Conservation (phyloP, 2,113 vertebrate species). For the Semnornis frantzii region DNA sequence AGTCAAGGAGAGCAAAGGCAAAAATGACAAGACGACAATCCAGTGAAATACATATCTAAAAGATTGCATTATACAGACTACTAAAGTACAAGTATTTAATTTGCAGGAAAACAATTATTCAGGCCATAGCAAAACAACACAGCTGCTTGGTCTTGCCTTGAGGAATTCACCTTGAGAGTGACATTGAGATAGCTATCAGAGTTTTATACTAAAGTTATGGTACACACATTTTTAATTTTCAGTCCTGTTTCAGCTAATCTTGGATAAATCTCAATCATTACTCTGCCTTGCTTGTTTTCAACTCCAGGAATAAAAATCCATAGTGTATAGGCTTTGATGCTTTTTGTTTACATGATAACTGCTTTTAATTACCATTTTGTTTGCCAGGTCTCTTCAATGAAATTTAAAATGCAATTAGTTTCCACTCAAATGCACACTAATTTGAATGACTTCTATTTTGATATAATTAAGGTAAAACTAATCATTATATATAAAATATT, state of each 20-base stretch:
- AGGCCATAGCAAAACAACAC: background rate
- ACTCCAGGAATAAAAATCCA: constrained; percentile 2
- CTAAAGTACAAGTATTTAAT: background rate
- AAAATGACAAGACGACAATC: background rate
- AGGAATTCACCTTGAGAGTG: background rate
- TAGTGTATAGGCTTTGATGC: background rate
- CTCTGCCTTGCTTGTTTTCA: background rate
- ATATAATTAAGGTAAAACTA: constrained; percentile 33
- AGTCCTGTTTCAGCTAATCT: background rate
- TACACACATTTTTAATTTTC: constrained; percentile 43
- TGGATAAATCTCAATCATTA: constrained; percentile 16
- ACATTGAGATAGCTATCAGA: background rate
- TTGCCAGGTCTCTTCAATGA: constrained; percentile 1
- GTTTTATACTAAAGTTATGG: background rate
- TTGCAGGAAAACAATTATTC: background rate
- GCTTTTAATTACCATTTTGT: constrained; percentile 37
- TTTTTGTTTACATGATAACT: constrained; percentile 31
- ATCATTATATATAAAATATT: background rate
- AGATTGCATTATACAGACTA: background rate
- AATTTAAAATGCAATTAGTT: constrained; percentile 43
- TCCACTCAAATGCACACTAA: background rate
- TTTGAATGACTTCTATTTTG: constrained; percentile 9
- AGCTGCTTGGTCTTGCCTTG: background rate
- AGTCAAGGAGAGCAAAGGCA: background rate
- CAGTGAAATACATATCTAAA: background rate